Conservation (phyloP, 2,113 vertebrate genomes). For the Chionodraco myersi region DNA sequence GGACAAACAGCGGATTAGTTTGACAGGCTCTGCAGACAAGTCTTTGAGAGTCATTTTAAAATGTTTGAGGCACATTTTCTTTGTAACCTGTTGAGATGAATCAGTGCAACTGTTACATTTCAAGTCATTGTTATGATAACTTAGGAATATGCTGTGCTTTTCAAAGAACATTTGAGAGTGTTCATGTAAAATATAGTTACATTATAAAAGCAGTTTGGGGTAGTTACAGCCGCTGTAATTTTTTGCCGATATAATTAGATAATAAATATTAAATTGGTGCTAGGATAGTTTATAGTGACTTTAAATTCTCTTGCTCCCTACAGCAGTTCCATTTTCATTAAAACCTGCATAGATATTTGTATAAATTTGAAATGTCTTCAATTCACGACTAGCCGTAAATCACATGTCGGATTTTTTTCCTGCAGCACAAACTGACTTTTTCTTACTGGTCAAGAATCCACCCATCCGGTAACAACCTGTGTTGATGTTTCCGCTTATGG, state of each 20-base stretch:
- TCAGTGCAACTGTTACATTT: neutral
- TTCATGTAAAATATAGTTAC: neutral
- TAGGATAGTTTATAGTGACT: neutral
- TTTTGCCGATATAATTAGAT: neutral
- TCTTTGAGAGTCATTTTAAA: neutral
- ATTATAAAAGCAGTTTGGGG: conserved; percentile 2
- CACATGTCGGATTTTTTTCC: neutral
- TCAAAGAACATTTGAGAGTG: neutral
- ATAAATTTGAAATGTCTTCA: neutral
- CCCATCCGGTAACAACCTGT: neutral
- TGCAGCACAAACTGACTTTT: neutral
- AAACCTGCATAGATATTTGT: neutral
- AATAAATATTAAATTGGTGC: conserved; percentile 10
- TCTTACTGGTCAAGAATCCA: neutral
- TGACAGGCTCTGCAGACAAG: conserved; percentile 25
- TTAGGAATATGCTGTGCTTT: neutral
- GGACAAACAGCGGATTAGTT: conserved; percentile 66
- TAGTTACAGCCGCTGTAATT: conserved; percentile 8
- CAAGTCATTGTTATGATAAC: neutral
- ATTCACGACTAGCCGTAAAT: neutral
- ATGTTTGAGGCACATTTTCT: conserved; percentile 4
- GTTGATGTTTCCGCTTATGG: neutral
- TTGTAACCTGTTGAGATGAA: conserved; percentile 3
- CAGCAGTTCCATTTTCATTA: neutral
- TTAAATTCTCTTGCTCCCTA: neutral